These are phyloP conservation scores for Diabrotica virgifera DNA, from an alignment of 1,140 invertebrate species.

Conservation along the genomic window DNA sequence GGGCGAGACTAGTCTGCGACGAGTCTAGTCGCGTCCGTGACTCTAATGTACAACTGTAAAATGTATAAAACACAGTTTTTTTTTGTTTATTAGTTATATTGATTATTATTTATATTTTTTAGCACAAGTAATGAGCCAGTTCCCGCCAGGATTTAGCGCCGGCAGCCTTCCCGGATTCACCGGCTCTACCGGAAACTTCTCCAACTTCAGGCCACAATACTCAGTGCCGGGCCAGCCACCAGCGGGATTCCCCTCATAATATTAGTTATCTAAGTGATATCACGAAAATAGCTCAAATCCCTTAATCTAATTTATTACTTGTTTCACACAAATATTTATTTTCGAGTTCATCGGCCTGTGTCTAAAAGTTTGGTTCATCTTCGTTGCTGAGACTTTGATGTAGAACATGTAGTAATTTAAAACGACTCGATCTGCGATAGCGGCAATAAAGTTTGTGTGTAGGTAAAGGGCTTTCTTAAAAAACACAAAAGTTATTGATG, in stretches of 20 bases:
- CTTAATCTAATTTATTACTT: conserved; percentile 19
- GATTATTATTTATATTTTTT: conserved; percentile 21
- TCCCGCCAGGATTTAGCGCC: conserved; percentile 73
- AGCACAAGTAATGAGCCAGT: conserved; percentile 72
- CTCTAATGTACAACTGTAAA: too few species aligned
- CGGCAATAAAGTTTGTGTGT: too few species aligned
- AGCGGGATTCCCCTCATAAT: conserved; percentile 49
- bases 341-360: background rate
- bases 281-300: conserved; percentile 17
- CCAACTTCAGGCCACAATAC: conserved; percentile 86
- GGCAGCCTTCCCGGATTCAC: conserved; percentile 69
- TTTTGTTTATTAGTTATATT: too few species aligned
- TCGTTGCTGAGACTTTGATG: too few species aligned
- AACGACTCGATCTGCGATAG: too few species aligned
- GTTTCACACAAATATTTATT: conserved; percentile 23
- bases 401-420: too few species aligned
- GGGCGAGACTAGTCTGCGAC: too few species aligned
- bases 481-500: too few species aligned
- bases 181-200: conserved; percentile 76
- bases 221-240: conserved; percentile 80
- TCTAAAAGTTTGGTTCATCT: background rate
- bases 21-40: too few species aligned
- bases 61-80: too few species aligned
- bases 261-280: background rate
- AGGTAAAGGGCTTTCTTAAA: too few species aligned